Evolutionary conservation across 2,888 invertebrate species (phyloP).

Genomic region (Polia nebulosa): DNA sequence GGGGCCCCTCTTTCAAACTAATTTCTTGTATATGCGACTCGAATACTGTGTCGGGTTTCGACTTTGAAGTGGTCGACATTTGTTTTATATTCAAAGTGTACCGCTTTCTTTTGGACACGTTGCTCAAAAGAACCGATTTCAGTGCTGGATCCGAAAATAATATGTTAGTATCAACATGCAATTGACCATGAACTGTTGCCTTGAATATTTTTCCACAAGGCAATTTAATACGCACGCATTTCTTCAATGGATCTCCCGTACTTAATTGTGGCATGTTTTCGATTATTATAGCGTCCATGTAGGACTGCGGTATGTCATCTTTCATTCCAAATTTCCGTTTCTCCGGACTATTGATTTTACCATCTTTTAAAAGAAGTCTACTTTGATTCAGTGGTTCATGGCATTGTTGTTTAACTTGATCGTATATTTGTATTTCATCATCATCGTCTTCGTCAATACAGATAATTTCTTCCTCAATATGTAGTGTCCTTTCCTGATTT

Average conservation of each 20-base stretch:
- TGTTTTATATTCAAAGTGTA: conserved; percentile 82
- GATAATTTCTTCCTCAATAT: conserved; percentile 36
- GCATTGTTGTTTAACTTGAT: conserved; percentile 8
- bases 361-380: not conserved
- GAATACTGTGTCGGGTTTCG: conserved; percentile 63
- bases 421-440: conserved; percentile 51
- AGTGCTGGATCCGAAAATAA: conserved; percentile 78
- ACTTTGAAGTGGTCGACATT: conserved; percentile 58
- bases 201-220: conserved; percentile 80
- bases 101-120: conserved; percentile 69
- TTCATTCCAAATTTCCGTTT: conserved; percentile 14
- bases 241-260: conserved; percentile 69
- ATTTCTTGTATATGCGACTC: conserved; percentile 70
- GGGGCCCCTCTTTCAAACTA: conserved; percentile 33
- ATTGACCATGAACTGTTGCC: conserved; percentile 80
- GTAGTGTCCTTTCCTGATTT: not conserved
- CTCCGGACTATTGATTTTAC: not conserved
- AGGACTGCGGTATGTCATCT: conserved; percentile 58
- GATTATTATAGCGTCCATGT: conserved; percentile 71
- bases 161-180: conserved; percentile 73
- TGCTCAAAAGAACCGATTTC: conserved; percentile 73
- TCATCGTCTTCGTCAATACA: conserved; percentile 56
- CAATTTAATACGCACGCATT: conserved; percentile 76
- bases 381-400: not conserved
- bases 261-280: conserved; percentile 70